Percentiles rank a stretch among this genome's conserved stretches.
Evolutionary conservation across 2,797 vertebrate species (phyloP).

Genomic region (Podarcis siculus): DNA sequence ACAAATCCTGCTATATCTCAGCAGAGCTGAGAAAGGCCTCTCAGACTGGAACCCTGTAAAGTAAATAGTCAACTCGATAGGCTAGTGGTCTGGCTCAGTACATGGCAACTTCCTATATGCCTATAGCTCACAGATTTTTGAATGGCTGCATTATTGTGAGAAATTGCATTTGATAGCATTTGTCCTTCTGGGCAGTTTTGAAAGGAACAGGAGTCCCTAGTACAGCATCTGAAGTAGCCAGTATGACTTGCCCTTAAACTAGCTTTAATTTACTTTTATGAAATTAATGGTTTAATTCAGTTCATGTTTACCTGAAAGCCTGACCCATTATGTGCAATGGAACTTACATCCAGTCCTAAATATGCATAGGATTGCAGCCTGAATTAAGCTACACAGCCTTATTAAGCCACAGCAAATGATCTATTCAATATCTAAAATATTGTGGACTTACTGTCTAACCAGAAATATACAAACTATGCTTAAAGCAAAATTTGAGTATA

Average conservation of each 20-base stretch:
- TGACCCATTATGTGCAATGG: not conserved
- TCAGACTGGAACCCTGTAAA: not conserved
- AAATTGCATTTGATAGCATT: not conserved
- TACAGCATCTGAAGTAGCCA: not conserved
- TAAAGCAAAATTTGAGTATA: slow-evolving; percentile 14
- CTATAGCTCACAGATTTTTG: not conserved
- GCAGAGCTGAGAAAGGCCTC: not conserved
- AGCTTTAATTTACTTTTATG: not conserved
- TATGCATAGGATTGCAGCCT: not conserved
- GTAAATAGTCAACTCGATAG: not conserved
- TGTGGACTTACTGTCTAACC: not conserved
- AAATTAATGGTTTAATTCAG: not conserved
- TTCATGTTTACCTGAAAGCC: not conserved
- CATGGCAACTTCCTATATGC: not conserved
- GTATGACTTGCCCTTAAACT: not conserved
- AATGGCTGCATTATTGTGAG: not conserved
- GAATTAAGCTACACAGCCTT: not conserved
- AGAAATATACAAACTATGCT: slow-evolving; percentile 6
- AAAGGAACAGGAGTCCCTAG: not conserved
- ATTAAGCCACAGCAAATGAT: not conserved
- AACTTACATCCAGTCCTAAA: not conserved
- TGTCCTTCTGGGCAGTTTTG: not conserved
- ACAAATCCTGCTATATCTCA: not conserved
- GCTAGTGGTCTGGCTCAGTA: not conserved
- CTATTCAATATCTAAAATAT: not conserved